A percentile compares a stretch with the other conserved stretches of the same genome.
These are phyloP conservation scores for Aphis craccivora DNA, from an alignment of 1,140 invertebrate genomes.

Conservation along the genomic window DNA sequence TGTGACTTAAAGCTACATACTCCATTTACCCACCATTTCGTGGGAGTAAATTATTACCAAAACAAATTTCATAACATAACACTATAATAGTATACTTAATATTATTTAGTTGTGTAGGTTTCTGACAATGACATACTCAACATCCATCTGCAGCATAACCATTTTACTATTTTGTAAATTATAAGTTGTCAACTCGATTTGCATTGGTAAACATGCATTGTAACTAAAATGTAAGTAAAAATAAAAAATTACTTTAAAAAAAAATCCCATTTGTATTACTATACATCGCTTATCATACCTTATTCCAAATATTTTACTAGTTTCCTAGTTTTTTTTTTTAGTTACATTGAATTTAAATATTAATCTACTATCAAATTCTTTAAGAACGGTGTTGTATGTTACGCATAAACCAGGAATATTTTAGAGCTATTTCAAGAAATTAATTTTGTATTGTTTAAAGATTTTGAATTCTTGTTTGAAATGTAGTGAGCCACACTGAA, in stretches of 20 bases:
- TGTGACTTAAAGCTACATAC: background rate
- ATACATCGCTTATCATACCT: background rate
- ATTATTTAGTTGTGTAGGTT: background rate
- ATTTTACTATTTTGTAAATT: background rate
- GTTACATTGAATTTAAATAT: background rate
- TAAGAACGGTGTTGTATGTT: background rate
- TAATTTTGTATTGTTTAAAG: too few species aligned
- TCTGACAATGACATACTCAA: conserved; percentile 1
- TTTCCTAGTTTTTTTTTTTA: background rate
- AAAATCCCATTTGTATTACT: background rate
- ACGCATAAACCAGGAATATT: too few species aligned
- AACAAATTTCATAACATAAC: background rate
- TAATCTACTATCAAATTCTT: background rate
- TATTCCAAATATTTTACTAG: background rate
- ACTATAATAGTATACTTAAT: background rate
- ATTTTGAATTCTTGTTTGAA: too few species aligned
- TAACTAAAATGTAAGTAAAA: background rate
- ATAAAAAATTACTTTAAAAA: background rate
- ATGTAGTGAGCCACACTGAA: too few species aligned
- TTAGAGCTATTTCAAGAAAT: too few species aligned
- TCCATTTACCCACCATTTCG: background rate
- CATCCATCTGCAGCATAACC: background rate
- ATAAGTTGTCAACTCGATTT: background rate
- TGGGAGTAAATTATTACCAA: background rate
- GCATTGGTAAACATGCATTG: background rate